A percentile compares a stretch with the other conserved stretches of the same genome.
phyloP scores from a whole-genome alignment of 2,113 vertebrate species.

The Arizona elegans region DNA sequence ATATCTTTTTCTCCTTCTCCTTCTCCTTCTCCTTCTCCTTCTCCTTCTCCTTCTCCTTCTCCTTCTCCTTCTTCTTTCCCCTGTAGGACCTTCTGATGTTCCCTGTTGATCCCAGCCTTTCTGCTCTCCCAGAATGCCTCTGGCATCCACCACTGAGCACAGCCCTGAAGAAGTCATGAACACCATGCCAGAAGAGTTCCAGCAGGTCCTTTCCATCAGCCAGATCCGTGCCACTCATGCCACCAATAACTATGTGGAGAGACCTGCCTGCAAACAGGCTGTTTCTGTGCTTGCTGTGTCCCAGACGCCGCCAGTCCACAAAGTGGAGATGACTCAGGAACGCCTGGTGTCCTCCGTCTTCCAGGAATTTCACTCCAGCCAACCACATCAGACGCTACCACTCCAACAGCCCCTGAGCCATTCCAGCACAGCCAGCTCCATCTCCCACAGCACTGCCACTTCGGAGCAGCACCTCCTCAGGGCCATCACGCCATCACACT shows the following conservation, averaged over 20 bases:
- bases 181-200: conserved; percentile 77
- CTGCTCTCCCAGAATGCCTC: conserved; percentile 64
- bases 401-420: conserved; percentile 84
- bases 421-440: conserved; percentile 93
- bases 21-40: too few species aligned
- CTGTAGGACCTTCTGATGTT: conserved; percentile 86
- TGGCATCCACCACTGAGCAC: conserved; percentile 62
- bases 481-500: conserved; percentile 83
- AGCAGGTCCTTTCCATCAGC: conserved; percentile 91
- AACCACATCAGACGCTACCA: conserved; percentile 79
- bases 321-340: conserved; percentile 67
- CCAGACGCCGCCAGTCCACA: conserved; percentile 67
- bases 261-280: conserved; percentile 73
- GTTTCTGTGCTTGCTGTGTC: conserved; percentile 79
- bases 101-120: conserved; percentile 73
- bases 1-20: conserved; percentile 15
- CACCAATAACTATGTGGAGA: conserved; percentile 96
- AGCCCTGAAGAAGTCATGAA: conserved; percentile 77
- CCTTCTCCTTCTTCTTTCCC: conserved; percentile 26
- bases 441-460: conserved; percentile 88
- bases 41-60: too few species aligned
- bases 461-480: conserved; percentile 93
- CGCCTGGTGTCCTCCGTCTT: conserved; percentile 64
- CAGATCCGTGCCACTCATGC: conserved; percentile 91
- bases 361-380: conserved; percentile 80